These are phyloP conservation scores for Anaspis maculata DNA, from an alignment of 2,888 invertebrate genomes.

Conservation along the genomic window DNA sequence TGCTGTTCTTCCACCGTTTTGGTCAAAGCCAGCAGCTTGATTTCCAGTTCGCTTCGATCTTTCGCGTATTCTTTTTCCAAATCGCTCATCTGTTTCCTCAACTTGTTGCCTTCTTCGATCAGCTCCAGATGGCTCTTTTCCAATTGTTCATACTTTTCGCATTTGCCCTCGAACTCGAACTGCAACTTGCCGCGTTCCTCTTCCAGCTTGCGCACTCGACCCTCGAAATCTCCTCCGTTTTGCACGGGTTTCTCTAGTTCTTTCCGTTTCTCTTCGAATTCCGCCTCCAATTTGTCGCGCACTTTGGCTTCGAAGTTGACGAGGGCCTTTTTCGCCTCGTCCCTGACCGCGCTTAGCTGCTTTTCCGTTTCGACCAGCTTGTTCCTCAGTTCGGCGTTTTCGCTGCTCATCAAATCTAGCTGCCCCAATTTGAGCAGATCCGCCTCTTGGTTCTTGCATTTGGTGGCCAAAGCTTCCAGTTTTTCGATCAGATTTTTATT, in stretches of 20 bases:
- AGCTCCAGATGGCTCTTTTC: constrained; percentile 34
- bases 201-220: too few species aligned
- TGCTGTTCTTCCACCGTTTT: too few species aligned
- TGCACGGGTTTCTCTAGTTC: constrained; percentile 34
- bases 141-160: constrained; percentile 25
- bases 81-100: constrained; percentile 17
- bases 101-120: constrained; percentile 27
- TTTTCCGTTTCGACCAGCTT: constrained; percentile 6
- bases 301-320: constrained; percentile 33
- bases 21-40: too few species aligned
- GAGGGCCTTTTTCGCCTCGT: constrained; percentile 37
- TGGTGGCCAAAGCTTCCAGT: constrained; percentile 31
- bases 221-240: too few species aligned
- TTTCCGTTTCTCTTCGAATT: constrained; percentile 34
- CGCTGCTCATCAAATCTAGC: constrained; percentile 30
- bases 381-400: constrained; percentile 16
- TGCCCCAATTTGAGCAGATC: constrained; percentile 35
- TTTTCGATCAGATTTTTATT: constrained; percentile 39
- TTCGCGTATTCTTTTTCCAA: constrained; percentile 20
- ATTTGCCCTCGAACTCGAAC: constrained; percentile 21
- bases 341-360: constrained; percentile 35
- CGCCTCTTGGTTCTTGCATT: constrained; percentile 31
- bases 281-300: constrained; percentile 23
- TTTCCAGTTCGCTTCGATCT: constrained; percentile 9
- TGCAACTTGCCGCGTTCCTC: constrained; percentile 30